phyloP scores from a whole-genome alignment of 2,797 vertebrate species.

The Muraenolepis orangiensis region DNA sequence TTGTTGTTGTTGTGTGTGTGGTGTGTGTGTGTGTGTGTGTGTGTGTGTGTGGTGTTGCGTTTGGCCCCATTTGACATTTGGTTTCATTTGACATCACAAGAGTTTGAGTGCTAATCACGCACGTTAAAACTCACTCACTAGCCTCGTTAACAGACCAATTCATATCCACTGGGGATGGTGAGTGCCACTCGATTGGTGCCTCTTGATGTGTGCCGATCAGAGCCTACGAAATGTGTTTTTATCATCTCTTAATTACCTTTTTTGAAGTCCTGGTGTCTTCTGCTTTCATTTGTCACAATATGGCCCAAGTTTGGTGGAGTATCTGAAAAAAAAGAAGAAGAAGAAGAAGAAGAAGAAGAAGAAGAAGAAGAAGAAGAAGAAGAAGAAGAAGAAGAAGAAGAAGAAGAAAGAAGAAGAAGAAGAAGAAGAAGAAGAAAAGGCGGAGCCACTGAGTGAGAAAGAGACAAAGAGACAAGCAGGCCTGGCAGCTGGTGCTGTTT shows the following conservation, averaged over 20 bases:
- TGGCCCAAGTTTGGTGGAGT: constrained; percentile 92
- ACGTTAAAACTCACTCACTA: constrained; percentile 54
- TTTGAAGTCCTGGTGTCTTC: constrained; percentile 87
- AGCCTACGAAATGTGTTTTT: constrained; percentile 67
- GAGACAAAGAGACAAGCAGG: constrained; percentile 57
- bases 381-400: constrained; percentile 61
- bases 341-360: constrained; percentile 65
- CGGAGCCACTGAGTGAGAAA: constrained; percentile 47
- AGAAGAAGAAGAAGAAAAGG: constrained; percentile 64
- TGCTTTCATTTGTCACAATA: constrained; percentile 94
- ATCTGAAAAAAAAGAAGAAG: constrained; percentile 70
- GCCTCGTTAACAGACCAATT: constrained; percentile 53
- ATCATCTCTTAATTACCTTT: constrained; percentile 88
- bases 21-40: too few species aligned
- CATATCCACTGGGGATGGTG: constrained; percentile 52
- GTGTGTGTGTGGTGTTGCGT: too few species aligned
- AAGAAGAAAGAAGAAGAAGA: too few species aligned
- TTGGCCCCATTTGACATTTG: constrained; percentile 43
- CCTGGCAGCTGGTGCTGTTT: constrained; percentile 88
- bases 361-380: constrained; percentile 69
- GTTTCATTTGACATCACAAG: constrained; percentile 49
- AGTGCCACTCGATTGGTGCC: constrained; percentile 46
- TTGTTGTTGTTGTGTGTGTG: too few species aligned
- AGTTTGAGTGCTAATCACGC: constrained; percentile 56
- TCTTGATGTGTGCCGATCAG: constrained; percentile 70